Conservation (phyloP, 1,140 invertebrate species). For the Drosophila novamexicana region DNA sequence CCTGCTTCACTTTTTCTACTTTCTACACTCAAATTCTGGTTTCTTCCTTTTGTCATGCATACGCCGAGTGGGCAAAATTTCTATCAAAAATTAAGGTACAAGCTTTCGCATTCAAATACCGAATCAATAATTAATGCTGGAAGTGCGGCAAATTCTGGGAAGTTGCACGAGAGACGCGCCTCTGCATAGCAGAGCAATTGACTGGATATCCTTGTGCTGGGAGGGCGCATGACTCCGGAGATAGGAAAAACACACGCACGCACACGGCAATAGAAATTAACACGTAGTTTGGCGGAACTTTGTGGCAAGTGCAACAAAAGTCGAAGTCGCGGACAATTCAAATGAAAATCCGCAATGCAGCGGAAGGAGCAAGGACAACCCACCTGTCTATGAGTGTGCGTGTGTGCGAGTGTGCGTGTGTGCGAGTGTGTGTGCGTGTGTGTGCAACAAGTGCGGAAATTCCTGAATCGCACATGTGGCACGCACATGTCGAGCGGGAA, state of each 20-base stretch:
- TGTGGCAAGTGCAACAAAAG: constrained; percentile 46
- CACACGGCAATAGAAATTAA: background rate
- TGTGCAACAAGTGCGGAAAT: constrained; percentile 47
- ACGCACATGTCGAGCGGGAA: constrained; percentile 41
- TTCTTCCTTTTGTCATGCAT: too few relatives aligned
- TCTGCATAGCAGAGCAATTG: background rate
- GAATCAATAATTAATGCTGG: background rate
- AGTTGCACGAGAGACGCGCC: constrained; percentile 16
- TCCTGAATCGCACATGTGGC: constrained; percentile 45
- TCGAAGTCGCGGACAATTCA: constrained; percentile 38
- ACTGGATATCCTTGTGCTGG: constrained; percentile 6
- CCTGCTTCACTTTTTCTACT: too few relatives aligned
- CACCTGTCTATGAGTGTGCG: constrained; percentile 1
- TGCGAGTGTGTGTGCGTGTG: background rate
- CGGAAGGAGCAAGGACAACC: constrained; percentile 45
- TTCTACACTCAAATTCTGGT: too few relatives aligned
- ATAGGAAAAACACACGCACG: constrained; percentile 36
- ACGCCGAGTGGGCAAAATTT: too few relatives aligned
- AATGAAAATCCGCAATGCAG: constrained; percentile 42
- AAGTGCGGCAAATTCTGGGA: constrained; percentile 14
- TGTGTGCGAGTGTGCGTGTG: background rate
- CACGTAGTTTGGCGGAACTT: constrained; percentile 24
- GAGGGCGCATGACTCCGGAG: constrained; percentile 2
- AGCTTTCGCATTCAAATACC: background rate
- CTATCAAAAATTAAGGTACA: background rate